Base-by-base conservation (phyloP, 2,888 invertebrate species). In the Pharmacophagus antenor region DNA sequence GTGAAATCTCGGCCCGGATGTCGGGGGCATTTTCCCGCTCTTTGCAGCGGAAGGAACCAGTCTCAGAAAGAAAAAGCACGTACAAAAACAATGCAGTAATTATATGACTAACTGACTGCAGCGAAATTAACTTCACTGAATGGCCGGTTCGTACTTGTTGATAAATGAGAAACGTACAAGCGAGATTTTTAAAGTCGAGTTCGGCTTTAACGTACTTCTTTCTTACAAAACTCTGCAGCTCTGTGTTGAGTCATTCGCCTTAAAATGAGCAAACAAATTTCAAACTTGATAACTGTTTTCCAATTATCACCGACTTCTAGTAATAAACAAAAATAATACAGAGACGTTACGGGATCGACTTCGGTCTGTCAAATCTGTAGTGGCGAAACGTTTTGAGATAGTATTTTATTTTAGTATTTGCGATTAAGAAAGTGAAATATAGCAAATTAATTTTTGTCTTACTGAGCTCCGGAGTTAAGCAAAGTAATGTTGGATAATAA, bases 1-100 rank as follows among this genome's bases (percentile, higher is more conserved):
- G 42, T 18, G 42, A 18, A 18, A 44, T 44, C 42, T 44, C 42
- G 42, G 18, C 42, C 42, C 42, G 42, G 42, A 44, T 44, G 42
- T 44, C 20, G 42, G 42, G 5, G 2, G 42, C 18, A n/a, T 7
- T 44, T 44, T 20, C 18, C n/a, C 4, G 15, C 37, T 8, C 18
- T 44, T 44, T 44, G 42, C 42, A 18, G 18, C 42, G 4, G 10
- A 18, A 5, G 42, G 10, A 44, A 7, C 18, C 18, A 17, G 42
- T 18, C 8, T n/a, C 18, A 18, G 42, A 44, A 44, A 18, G 42
- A 44, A 44, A 44, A 44, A n/a, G 42, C 42, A 44, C 42, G 42
- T 18, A 44, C 42, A 18, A 44, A 44, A 18, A 44, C 42, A 44
- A 44, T 44, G 42, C 42, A 8, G 42, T 18, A 18, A 44, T 44